A percentile compares a stretch with the other conserved stretches of the same genome.
Evolutionary conservation across 2,888 invertebrate species (phyloP).

Genomic region (Atethmia centrago): DNA sequence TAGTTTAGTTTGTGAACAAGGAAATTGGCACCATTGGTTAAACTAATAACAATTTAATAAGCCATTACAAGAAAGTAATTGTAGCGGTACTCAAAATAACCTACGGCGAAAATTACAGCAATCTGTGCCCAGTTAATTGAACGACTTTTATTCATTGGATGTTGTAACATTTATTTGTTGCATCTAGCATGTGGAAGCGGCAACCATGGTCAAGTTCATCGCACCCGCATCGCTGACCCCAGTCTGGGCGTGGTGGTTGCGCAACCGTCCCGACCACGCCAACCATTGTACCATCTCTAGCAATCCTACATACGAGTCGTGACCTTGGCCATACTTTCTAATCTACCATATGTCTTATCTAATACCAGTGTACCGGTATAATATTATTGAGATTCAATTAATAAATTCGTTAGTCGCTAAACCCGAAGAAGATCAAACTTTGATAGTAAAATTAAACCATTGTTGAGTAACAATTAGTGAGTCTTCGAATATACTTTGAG

Average conservation of each 20-base stretch:
- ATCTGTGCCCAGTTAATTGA: conserved; percentile 54
- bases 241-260: conserved; percentile 65
- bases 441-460: neutral
- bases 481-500: neutral
- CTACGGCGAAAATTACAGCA: conserved; percentile 24
- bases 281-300: conserved; percentile 46
- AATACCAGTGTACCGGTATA: conserved; percentile 9
- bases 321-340: conserved; percentile 73
- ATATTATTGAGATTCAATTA: conserved; percentile 5
- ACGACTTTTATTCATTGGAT: conserved; percentile 42
- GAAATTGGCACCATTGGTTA: too few relatives aligned
- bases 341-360: conserved; percentile 55
- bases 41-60: conserved; percentile 2
- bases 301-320: conserved; percentile 26
- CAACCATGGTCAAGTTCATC: conserved; percentile 75
- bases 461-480: neutral
- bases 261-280: conserved; percentile 59
- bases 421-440: neutral
- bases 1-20: too few relatives aligned
- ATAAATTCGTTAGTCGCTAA: neutral
- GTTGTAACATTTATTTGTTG: conserved; percentile 50
- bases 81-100: conserved; percentile 21
- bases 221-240: conserved; percentile 73
- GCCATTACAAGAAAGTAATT: conserved; percentile 15
- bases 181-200: conserved; percentile 49